These are phyloP conservation scores for Agrochola macilenta DNA, from an alignment of 2,888 invertebrate genomes.

Conservation along the genomic window DNA sequence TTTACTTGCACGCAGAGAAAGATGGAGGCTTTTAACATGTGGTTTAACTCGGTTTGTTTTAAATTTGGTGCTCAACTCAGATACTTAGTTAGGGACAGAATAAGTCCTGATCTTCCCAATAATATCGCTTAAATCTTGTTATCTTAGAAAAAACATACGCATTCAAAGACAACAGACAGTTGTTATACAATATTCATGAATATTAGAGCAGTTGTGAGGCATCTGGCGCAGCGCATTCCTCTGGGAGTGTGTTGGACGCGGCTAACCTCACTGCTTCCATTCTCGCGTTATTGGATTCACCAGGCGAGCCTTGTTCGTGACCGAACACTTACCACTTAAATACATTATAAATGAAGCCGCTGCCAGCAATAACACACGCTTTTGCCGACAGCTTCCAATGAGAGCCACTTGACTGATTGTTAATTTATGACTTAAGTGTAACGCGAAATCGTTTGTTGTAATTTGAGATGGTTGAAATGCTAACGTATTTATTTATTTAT, in stretches of 20 bases:
- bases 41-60: background rate
- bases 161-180: slow-evolving; percentile 56
- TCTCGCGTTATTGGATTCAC: slow-evolving; percentile 78
- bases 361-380: slow-evolving; percentile 64
- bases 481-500: too few species aligned
- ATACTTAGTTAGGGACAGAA: background rate
- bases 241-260: slow-evolving; percentile 66
- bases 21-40: background rate
- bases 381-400: slow-evolving; percentile 44
- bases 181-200: slow-evolving; percentile 73
- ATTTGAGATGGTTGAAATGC: slow-evolving; percentile 23
- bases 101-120: background rate
- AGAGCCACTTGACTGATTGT: slow-evolving; percentile 26
- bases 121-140: slow-evolving; percentile 4
- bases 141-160: slow-evolving; percentile 2
- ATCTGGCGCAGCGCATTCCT: slow-evolving; percentile 63
- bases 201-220: slow-evolving; percentile 70
- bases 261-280: slow-evolving; percentile 67
- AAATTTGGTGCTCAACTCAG: background rate
- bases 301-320: slow-evolving; percentile 70
- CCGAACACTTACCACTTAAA: slow-evolving; percentile 66
- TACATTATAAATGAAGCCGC: slow-evolving; percentile 71
- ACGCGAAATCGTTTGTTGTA: slow-evolving; percentile 3
- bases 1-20: background rate
- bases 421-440: slow-evolving; percentile 29